These are phyloP conservation scores for Toxonevra muliebris DNA, from an alignment of 2,888 invertebrate genomes.

Conservation along the genomic window DNA sequence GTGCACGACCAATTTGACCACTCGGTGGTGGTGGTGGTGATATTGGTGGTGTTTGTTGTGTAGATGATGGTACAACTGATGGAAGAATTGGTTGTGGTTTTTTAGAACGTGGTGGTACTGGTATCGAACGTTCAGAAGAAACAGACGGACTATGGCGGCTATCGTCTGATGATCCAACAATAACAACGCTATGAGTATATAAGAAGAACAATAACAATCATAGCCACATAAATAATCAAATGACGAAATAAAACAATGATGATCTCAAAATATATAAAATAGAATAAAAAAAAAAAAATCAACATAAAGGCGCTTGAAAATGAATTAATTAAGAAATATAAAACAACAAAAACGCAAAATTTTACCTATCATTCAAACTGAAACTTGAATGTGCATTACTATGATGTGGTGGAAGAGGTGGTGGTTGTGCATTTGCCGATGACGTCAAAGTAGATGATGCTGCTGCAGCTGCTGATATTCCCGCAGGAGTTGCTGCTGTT, in stretches of 20 bases:
- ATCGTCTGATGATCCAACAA: slow-evolving; percentile 44
- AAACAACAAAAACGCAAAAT: slow-evolving; percentile 16
- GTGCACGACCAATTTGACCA: slow-evolving; percentile 52
- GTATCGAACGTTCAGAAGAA: slow-evolving; percentile 55
- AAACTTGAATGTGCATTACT: slow-evolving; percentile 38
- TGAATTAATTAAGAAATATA: slow-evolving; percentile 8
- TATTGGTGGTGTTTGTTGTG: slow-evolving; percentile 39
- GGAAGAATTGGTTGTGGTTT: slow-evolving; percentile 41
- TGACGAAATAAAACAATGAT: slow-evolving; percentile 22
- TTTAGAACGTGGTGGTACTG: slow-evolving; percentile 58
- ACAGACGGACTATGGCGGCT: slow-evolving; percentile 57
- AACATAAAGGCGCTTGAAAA: slow-evolving; percentile 9
- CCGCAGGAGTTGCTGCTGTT: slow-evolving; percentile 11
- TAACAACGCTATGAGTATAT: slow-evolving; percentile 14
- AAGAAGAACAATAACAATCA: slow-evolving; percentile 7
- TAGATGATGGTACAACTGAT: slow-evolving; percentile 3
- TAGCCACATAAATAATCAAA: slow-evolving; percentile 17
- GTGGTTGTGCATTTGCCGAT: slow-evolving; percentile 31
- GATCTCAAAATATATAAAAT: slow-evolving; percentile 14
- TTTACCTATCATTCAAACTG: slow-evolving; percentile 51
- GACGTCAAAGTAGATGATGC: slow-evolving; percentile 25
- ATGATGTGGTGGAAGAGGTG: slow-evolving; percentile 32
- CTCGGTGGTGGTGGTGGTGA: slow-evolving; percentile 45
- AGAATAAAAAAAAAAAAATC: slow-evolving; percentile 25
- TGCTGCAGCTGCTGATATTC: slow-evolving; percentile 31